A percentile compares a stretch with the other conserved stretches of the same genome.
Evolutionary conservation across 2,113 vertebrate species (phyloP).

Genomic region (Phrynocephalus versicolor): DNA sequence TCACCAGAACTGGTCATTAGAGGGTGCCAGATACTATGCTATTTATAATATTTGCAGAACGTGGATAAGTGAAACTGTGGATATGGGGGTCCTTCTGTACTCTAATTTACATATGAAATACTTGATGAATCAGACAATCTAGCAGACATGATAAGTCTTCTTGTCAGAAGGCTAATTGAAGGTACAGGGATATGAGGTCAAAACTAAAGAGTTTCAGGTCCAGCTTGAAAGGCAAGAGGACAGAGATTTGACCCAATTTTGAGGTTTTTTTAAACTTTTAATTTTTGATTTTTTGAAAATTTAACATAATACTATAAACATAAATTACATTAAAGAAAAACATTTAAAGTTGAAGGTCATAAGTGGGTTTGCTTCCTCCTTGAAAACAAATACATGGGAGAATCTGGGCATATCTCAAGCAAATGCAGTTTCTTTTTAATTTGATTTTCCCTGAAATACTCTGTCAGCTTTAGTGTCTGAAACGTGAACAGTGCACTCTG

Average conservation of each 20-base stretch:
- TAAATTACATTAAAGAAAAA: too few species aligned
- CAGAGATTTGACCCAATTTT: not conserved
- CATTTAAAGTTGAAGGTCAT: not conserved
- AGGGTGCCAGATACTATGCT: too few species aligned
- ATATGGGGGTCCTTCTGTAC: not conserved
- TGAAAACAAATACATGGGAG: not conserved
- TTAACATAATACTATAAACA: too few species aligned
- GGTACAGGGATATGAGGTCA: too few species aligned
- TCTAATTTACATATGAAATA: not conserved
- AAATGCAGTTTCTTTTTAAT: slow-evolving; percentile 31
- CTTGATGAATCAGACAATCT: not conserved
- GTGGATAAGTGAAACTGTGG: too few species aligned
- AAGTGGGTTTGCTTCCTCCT: not conserved
- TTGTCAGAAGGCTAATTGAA: not conserved
- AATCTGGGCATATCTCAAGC: slow-evolving; percentile 23
- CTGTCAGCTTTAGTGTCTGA: slow-evolving; percentile 48
- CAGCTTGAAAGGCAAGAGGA: too few species aligned
- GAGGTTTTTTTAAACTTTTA: too few species aligned
- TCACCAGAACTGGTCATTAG: too few species aligned
- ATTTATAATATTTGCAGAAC: too few species aligned
- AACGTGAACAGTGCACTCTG: slow-evolving; percentile 62
- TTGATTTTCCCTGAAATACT: not conserved
- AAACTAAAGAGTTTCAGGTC: too few species aligned
- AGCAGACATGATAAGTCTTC: too few species aligned
- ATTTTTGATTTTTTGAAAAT: too few species aligned